Conservation (phyloP, 2,888 invertebrate genomes). For the Cheilosia variabilis region DNA sequence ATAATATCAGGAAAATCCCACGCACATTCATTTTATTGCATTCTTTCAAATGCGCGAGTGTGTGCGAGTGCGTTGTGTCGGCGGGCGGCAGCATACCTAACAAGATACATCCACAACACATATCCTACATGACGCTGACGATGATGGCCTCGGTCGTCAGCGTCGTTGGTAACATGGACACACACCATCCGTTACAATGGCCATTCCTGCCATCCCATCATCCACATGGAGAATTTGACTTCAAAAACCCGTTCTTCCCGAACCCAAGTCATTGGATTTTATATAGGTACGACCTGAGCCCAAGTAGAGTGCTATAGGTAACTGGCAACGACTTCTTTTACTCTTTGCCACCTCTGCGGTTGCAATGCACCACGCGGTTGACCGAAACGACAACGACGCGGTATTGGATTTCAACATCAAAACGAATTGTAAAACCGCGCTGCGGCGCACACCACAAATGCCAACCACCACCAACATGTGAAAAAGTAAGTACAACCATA, state of each 20-base stretch:
- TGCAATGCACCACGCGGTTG: constrained; percentile 60
- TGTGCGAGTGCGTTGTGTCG: constrained; percentile 14
- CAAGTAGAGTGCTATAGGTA: neutral
- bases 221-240: constrained; percentile 40
- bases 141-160: constrained; percentile 43
- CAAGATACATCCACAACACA: neutral
- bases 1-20: constrained; percentile 73
- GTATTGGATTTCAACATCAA: constrained; percentile 66
- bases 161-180: constrained; percentile 44
- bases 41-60: constrained; percentile 27
- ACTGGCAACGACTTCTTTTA: constrained; percentile 37
- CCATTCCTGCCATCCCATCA: constrained; percentile 44
- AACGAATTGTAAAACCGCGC: constrained; percentile 67
- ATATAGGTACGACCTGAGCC: constrained; percentile 15
- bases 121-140: constrained; percentile 58
- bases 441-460: constrained; percentile 62
- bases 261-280: constrained; percentile 56
- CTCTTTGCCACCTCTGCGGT: constrained; percentile 11
- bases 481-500: constrained; percentile 8
- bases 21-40: constrained; percentile 65
- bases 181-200: constrained; percentile 55
- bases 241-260: constrained; percentile 59
- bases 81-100: neutral
- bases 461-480: constrained; percentile 44
- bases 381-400: constrained; percentile 46